Conservation (phyloP, 1,140 invertebrate genomes). For the Subanguina moxae region DNA sequence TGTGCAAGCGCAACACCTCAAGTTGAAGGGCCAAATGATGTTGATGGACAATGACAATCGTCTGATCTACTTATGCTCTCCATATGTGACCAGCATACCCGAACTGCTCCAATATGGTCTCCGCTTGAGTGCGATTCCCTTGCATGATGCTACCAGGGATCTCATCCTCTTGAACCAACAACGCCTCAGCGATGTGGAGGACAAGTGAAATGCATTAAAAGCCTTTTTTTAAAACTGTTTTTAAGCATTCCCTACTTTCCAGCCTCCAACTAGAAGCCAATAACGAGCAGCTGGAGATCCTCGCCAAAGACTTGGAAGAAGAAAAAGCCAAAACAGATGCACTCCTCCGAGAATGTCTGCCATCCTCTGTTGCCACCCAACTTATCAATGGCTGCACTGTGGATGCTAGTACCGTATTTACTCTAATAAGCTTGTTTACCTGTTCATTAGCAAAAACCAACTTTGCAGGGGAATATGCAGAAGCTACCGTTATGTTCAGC, state of each 20-base stretch:
- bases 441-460: too few species aligned
- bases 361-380: conserved; percentile 51
- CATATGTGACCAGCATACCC: conserved; percentile 57
- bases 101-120: conserved; percentile 66
- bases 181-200: conserved; percentile 92
- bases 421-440: background rate
- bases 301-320: conserved; percentile 84
- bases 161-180: conserved; percentile 92
- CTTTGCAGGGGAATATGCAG: conserved; percentile 51
- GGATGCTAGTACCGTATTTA: conserved; percentile 43
- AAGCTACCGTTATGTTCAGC: conserved; percentile 47
- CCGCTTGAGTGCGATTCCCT: conserved; percentile 86
- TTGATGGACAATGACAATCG: conserved; percentile 42
- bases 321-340: conserved; percentile 93
- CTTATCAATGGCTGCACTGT: conserved; percentile 52
- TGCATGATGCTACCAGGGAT: conserved; percentile 92
- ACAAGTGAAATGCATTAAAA: conserved; percentile 72
- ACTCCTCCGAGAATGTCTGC: conserved; percentile 51
- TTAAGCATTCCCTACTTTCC: background rate
- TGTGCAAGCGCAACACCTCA: conserved; percentile 21
- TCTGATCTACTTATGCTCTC: conserved; percentile 54
- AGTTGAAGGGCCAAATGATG: conserved; percentile 53
- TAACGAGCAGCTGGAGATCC: conserved; percentile 91
- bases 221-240: background rate
- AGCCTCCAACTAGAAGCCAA: conserved; percentile 76